Evolutionary conservation across 2,113 vertebrate genomes (phyloP).

Genomic region (Trochalopteron elliotii): DNA sequence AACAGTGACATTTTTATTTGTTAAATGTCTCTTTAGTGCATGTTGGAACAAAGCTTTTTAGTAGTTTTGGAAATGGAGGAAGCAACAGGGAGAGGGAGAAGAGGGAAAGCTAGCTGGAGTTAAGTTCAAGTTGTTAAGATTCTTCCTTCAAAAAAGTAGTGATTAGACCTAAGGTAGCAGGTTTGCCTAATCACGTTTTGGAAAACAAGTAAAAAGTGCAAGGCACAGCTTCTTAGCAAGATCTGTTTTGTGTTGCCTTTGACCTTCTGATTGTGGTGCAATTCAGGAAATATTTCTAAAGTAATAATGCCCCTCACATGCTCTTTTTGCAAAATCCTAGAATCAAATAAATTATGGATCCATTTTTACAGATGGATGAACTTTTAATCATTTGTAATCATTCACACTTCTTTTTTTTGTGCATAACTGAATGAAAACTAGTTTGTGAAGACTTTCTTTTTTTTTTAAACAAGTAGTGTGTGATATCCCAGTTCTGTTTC

Average conservation of each 20-base stretch:
- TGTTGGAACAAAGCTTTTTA: neutral
- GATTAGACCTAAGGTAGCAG: neutral
- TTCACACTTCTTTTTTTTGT: neutral
- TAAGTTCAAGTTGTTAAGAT: neutral
- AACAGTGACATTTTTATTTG: neutral
- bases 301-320: fast-evolving
- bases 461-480: neutral
- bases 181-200: neutral
- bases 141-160: neutral
- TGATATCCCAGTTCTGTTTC: neutral
- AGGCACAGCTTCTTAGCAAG: neutral
- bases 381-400: neutral
- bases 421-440: neutral
- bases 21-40: neutral
- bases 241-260: neutral
- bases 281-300: neutral
- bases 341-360: neutral
- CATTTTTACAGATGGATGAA: neutral
- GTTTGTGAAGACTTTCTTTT: neutral
- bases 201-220: neutral
- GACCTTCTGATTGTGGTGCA: neutral
- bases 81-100: neutral
- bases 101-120: neutral
- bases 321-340: neutral
- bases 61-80: neutral